A percentile compares a stretch with the other conserved stretches of the same genome.
These are phyloP conservation scores for Strix aluco DNA, from an alignment of 2,113 vertebrate genomes.

Conservation along the genomic window DNA sequence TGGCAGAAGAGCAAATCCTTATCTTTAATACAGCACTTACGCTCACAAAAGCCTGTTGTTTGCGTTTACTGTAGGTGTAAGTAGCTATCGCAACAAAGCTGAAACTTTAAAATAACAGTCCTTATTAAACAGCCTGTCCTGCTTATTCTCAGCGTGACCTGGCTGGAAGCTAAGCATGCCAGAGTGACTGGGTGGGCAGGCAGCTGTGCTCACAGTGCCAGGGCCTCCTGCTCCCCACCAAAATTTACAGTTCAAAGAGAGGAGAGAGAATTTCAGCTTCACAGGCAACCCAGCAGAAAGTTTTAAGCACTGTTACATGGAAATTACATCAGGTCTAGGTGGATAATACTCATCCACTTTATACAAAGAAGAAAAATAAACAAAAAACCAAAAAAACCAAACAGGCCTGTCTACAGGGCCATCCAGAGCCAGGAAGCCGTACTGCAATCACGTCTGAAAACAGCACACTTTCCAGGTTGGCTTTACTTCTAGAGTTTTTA, in stretches of 20 bases:
- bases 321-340: not conserved
- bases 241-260: not conserved
- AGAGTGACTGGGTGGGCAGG: not conserved
- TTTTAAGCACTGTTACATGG: too few relatives aligned
- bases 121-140: not conserved
- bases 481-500: not conserved
- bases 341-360: not conserved
- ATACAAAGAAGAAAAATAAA: not conserved
- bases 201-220: not conserved
- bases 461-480: not conserved
- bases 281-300: not conserved
- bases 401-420: not conserved
- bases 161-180: not conserved
- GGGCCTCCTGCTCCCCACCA: not conserved
- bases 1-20: not conserved
- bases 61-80: not conserved
- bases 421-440: fast-evolving
- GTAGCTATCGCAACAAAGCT: not conserved
- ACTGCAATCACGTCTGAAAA: fast-evolving
- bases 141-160: not conserved
- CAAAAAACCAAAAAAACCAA: too few relatives aligned
- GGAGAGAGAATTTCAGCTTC: not conserved
- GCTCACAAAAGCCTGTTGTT: not conserved
- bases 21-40: not conserved
- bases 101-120: not conserved